Evolutionary conservation across 2,797 vertebrate genomes (phyloP).

Genomic region (Nyctibius grandis): DNA sequence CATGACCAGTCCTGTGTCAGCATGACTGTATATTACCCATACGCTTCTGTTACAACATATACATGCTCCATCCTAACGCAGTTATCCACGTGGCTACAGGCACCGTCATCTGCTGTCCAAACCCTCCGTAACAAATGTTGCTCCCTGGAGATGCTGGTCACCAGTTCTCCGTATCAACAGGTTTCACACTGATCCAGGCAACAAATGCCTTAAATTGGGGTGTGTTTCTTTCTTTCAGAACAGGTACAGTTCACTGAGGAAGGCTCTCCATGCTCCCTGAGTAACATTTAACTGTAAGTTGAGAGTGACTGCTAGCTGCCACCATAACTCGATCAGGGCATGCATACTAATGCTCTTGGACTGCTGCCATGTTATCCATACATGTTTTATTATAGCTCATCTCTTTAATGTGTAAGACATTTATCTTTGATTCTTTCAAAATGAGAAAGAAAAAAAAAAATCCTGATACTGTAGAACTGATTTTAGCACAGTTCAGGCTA

Average conservation of each 20-base stretch:
- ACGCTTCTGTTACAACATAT: rapidly evolving
- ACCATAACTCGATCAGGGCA: neutral
- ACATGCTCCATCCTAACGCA: neutral
- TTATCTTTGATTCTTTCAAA: conserved; percentile 53
- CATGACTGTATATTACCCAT: rapidly evolving
- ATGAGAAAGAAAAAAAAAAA: neutral
- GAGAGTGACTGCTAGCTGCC: conserved; percentile 32
- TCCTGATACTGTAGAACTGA: neutral
- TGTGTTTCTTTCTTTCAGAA: neutral
- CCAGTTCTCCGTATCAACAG: neutral
- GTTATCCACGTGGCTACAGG: rapidly evolving
- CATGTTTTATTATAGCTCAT: conserved; percentile 49
- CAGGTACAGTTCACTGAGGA: neutral
- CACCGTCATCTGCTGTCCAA: neutral
- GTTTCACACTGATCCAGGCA: neutral
- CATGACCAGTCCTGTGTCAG: neutral
- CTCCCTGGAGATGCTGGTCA: neutral
- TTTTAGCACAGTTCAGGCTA: neutral
- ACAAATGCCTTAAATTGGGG: neutral
- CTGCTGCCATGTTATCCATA: conserved; percentile 46
- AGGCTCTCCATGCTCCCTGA: neutral
- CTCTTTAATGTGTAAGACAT: conserved; percentile 43
- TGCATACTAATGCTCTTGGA: conserved; percentile 43
- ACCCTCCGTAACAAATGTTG: rapidly evolving
- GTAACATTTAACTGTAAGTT: neutral